Percentiles rank a stretch among this genome's conserved stretches.
Conservation (phyloP, 2,797 vertebrate genomes). For the Trachops cirrhosus region DNA sequence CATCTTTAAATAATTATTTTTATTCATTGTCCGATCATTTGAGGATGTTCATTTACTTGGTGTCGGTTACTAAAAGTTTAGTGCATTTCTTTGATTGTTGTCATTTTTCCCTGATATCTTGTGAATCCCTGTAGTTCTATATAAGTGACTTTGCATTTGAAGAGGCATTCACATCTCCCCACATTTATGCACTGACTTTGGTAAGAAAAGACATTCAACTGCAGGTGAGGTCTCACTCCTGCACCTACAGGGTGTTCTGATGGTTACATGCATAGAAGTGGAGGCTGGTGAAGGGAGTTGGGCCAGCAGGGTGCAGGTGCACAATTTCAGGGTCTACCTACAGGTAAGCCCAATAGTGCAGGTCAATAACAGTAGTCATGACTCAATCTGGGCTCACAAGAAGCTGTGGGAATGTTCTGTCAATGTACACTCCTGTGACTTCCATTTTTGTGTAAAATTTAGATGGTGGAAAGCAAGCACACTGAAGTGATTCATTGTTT, state of each 20-base stretch:
- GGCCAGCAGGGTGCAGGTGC: neutral
- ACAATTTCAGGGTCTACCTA: neutral
- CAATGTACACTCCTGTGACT: neutral
- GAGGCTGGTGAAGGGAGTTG: neutral
- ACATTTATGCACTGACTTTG: neutral
- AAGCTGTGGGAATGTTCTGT: neutral
- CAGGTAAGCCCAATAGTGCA: neutral
- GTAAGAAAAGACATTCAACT: neutral
- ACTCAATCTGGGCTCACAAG: neutral
- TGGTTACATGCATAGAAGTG: neutral
- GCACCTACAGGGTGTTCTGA: neutral
- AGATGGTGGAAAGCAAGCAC: neutral
- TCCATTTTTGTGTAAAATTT: neutral
- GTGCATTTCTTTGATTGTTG: neutral
- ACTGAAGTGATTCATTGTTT: neutral
- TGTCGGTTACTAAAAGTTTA: neutral
- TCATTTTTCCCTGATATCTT: neutral
- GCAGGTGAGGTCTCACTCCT: neutral
- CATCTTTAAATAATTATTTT: neutral
- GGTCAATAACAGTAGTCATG: neutral
- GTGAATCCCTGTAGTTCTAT: neutral
- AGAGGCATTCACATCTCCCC: neutral
- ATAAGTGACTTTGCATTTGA: neutral
- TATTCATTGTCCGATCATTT: neutral
- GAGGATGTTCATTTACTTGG: neutral